Evolutionary conservation across 2,797 vertebrate species (phyloP).

Genomic region (Poecilia velifera): DNA sequence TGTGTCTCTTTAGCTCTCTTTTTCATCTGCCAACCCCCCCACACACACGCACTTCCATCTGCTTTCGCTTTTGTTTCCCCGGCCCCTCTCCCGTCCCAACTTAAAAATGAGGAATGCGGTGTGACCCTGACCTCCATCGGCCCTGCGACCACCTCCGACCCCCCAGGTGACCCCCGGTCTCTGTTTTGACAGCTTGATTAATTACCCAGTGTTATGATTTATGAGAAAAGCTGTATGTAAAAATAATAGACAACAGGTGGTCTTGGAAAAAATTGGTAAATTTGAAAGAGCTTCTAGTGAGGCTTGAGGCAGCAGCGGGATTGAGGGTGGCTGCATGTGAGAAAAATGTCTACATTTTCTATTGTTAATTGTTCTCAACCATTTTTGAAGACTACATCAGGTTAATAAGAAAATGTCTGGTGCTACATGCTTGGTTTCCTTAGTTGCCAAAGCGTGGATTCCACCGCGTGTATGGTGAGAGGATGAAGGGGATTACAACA

Average conservation of each 20-base stretch:
- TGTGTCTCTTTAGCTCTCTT: slow-evolving; percentile 84
- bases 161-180: slow-evolving; percentile 92
- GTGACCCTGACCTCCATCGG: slow-evolving; percentile 99
- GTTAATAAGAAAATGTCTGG: slow-evolving; percentile 78
- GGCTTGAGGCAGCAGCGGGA: slow-evolving; percentile 66
- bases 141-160: slow-evolving; percentile 95
- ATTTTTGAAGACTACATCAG: slow-evolving; percentile 69
- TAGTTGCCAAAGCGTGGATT: slow-evolving; percentile 66
- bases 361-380: slow-evolving; percentile 76
- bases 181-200: slow-evolving; percentile 99
- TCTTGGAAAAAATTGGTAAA: slow-evolving; percentile 80
- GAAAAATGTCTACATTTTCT: slow-evolving; percentile 71
- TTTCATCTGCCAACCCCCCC: slow-evolving; percentile 66
- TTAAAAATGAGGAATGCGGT: slow-evolving; percentile 99
- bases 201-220: slow-evolving; percentile 99
- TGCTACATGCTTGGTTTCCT: slow-evolving; percentile 69
- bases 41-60: slow-evolving; percentile 81
- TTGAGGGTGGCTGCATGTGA: slow-evolving; percentile 40
- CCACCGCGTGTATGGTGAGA: slow-evolving; percentile 58
- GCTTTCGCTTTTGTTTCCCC: slow-evolving; percentile 93
- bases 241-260: slow-evolving; percentile 99
- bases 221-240: slow-evolving; percentile 99
- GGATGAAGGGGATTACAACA: slow-evolving; percentile 78
- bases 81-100: slow-evolving; percentile 98
- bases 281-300: slow-evolving; percentile 71